A percentile compares a stretch with the other conserved stretches of the same genome.
These are phyloP conservation scores for Simalia tracyae DNA, from an alignment of 2,797 vertebrate species.

Conservation along the genomic window DNA sequence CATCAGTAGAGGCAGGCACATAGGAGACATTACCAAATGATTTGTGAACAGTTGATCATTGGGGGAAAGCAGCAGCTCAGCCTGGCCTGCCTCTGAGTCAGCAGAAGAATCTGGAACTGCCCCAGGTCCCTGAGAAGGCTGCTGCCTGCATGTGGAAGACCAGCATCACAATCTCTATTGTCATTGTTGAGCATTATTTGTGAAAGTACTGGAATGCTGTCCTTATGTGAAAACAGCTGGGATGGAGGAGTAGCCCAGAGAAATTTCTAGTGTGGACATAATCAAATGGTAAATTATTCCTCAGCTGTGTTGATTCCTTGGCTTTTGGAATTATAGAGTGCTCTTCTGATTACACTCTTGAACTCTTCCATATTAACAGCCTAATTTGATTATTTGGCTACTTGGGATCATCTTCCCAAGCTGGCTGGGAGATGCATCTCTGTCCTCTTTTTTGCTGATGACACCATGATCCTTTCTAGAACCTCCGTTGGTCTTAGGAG, in stretches of 20 bases:
- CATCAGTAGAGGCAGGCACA: neutral
- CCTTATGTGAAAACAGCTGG: neutral
- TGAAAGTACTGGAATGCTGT: neutral
- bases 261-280: neutral
- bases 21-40: neutral
- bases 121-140: neutral
- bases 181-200: neutral
- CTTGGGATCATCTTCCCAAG: too few species aligned
- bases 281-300: neutral
- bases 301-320: neutral
- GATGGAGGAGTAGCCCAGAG: neutral
- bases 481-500: too few species aligned
- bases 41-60: neutral
- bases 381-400: too few species aligned
- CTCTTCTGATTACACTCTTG: too few species aligned
- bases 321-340: too few species aligned
- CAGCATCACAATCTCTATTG: neutral
- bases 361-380: too few species aligned
- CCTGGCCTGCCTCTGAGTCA: neutral
- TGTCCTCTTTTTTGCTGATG: too few species aligned
- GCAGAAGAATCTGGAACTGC: neutral
- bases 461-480: too few species aligned
- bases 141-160: neutral
- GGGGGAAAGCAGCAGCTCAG: neutral
- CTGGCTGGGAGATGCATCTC: too few species aligned